Conservation (phyloP, 2,888 invertebrate species). For the Eumerus sabulonum region DNA sequence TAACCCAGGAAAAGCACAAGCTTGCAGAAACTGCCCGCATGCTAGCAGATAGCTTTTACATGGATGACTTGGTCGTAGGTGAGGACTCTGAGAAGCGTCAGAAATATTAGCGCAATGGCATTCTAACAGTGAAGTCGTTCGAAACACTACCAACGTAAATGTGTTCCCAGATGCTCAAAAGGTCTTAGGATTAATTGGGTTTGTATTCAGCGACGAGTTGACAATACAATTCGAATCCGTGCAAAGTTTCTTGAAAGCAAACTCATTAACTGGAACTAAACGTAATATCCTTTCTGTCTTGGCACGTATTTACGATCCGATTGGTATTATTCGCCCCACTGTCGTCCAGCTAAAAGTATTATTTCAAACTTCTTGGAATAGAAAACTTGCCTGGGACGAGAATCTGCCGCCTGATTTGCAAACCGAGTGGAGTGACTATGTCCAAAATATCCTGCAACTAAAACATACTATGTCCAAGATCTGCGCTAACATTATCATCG, state of each 20-base stretch:
- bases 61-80: conserved; percentile 28
- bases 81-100: conserved; percentile 9
- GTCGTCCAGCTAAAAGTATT: conserved; percentile 16
- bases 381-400: conserved; percentile 18
- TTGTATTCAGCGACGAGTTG: conserved; percentile 12
- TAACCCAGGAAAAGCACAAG: too few species aligned
- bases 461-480: neutral
- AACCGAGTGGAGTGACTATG: conserved; percentile 12
- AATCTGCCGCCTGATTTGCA: conserved; percentile 8
- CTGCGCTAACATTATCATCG: neutral
- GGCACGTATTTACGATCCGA: conserved; percentile 16
- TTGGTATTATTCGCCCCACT: conserved; percentile 5
- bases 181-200: conserved; percentile 18
- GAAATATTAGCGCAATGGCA: conserved; percentile 7
- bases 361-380: conserved; percentile 18
- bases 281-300: conserved; percentile 2
- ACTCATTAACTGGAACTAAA: conserved; percentile 11
- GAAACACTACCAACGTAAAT: too few species aligned
- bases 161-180: conserved; percentile 3
- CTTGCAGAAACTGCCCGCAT: conserved; percentile 3
- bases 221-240: conserved; percentile 6
- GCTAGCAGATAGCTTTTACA: conserved; percentile 21
- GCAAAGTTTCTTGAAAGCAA: neutral
- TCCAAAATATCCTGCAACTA: conserved; percentile 10
- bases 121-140: conserved; percentile 8